These are phyloP conservation scores for Fistularia commersonii DNA, from an alignment of 2,797 vertebrate genomes.

Conservation along the genomic window DNA sequence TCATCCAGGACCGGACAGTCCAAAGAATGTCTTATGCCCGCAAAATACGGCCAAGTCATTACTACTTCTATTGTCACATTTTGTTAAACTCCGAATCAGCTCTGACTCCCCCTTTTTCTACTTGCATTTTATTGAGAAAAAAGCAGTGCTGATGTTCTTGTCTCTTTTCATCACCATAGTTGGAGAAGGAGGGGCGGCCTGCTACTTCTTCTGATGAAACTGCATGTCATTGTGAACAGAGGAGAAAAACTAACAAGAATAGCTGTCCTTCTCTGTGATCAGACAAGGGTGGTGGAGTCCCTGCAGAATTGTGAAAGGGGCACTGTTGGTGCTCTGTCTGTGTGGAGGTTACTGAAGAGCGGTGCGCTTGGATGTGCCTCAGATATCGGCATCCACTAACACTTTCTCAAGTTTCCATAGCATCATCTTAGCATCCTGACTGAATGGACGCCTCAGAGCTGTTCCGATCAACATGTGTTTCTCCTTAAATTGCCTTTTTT, in stretches of 20 bases:
- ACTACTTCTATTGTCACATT: too few relatives aligned
- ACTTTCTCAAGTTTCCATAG: constrained; percentile 41
- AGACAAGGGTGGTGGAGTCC: background rate
- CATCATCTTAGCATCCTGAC: constrained; percentile 32
- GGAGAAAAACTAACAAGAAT: constrained; percentile 18
- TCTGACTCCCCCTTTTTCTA: too few relatives aligned
- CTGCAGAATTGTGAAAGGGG: background rate
- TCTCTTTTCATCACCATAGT: background rate
- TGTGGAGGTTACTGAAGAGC: constrained; percentile 24
- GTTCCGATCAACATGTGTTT: constrained; percentile 6
- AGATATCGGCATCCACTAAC: constrained; percentile 16
- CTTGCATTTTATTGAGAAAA: too few relatives aligned
- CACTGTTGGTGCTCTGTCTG: background rate
- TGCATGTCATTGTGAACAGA: constrained; percentile 7
- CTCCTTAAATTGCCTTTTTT: constrained; percentile 10
- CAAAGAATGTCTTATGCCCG: too few relatives aligned
- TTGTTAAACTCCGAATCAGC: too few relatives aligned
- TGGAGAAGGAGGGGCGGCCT: background rate
- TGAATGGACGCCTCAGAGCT: constrained; percentile 1
- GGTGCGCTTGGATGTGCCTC: constrained; percentile 6
- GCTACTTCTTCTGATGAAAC: constrained; percentile 9
- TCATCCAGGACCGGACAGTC: too few relatives aligned
- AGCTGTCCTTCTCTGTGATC: constrained; percentile 14
- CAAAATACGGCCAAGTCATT: too few relatives aligned
- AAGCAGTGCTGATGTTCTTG: constrained; percentile 7